phyloP scores from a whole-genome alignment of 2,888 invertebrate species.

The Aplocera efformata region DNA sequence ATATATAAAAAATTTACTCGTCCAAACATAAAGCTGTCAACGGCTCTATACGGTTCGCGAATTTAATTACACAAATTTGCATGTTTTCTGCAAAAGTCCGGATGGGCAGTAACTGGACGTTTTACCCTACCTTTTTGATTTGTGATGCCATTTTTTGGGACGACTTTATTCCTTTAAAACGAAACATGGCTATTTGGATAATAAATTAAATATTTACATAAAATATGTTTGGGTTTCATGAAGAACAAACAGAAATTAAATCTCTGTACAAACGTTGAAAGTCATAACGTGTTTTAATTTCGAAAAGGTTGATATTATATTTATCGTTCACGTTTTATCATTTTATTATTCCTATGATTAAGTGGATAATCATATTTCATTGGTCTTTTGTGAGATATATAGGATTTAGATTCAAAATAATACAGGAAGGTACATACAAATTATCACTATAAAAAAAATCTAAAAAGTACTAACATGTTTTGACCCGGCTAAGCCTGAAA shows the following conservation, averaged over 20 bases:
- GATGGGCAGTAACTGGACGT: conserved; percentile 38
- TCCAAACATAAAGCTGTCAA: conserved; percentile 47
- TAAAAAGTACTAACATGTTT: no score
- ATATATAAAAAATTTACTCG: conserved; percentile 10
- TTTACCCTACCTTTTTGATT: conserved; percentile 53
- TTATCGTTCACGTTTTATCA: no score
- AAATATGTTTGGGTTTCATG: conserved; percentile 9
- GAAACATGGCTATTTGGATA: conserved; percentile 29
- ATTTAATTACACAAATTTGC: conserved; percentile 68
- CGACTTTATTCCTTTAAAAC: conserved; percentile 20
- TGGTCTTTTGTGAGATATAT: no score
- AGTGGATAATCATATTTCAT: no score
- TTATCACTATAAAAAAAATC: no score
- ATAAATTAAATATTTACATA: conserved; percentile 14
- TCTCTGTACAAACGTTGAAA: not conserved
- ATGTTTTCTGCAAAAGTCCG: conserved; percentile 52
- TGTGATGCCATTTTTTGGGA: conserved; percentile 36
- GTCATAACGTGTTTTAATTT: no score
- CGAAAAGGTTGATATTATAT: no score
- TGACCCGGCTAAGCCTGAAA: no score
- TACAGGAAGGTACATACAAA: no score
- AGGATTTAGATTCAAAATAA: no score
- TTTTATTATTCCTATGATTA: no score
- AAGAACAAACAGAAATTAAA: not conserved
- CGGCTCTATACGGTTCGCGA: conserved; percentile 49